These are phyloP conservation scores for Coelinius sp. DNA, from an alignment of 2,888 invertebrate species.

Conservation along the genomic window DNA sequence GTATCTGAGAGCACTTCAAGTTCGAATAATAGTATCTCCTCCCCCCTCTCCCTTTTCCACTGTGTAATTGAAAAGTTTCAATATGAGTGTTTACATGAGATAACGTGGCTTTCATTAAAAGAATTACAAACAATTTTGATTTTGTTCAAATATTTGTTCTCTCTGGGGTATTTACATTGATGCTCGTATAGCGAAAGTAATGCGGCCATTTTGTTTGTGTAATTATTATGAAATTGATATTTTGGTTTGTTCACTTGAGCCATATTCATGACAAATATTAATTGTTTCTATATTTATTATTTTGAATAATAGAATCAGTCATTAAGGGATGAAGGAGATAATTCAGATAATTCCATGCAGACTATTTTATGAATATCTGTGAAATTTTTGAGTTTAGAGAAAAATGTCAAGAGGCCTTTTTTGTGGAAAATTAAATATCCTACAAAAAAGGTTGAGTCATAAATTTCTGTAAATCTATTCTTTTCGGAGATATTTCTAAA, in stretches of 20 bases:
- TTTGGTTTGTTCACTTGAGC: neutral
- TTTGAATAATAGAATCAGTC: too few relatives aligned
- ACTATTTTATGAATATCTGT: too few relatives aligned
- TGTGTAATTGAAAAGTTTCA: neutral
- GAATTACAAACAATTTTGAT: constrained; percentile 1
- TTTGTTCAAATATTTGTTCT: constrained; percentile 16
- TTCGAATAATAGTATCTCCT: neutral
- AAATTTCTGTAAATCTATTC: too few relatives aligned
- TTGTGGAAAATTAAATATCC: too few relatives aligned
- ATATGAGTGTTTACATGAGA: constrained; percentile 9
- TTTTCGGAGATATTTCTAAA: too few relatives aligned
- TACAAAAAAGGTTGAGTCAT: too few relatives aligned
- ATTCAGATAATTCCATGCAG: too few relatives aligned
- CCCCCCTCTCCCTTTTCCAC: too few relatives aligned
- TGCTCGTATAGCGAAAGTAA: neutral
- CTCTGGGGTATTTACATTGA: neutral
- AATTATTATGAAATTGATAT: neutral
- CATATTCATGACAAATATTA: neutral
- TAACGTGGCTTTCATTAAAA: constrained; percentile 10
- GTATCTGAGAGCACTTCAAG: neutral
- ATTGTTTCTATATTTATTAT: neutral
- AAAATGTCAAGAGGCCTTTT: too few relatives aligned
- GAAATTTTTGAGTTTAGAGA: too few relatives aligned
- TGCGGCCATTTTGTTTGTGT: constrained; percentile 1
- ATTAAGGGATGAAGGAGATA: too few relatives aligned